Evolutionary conservation across 2,113 vertebrate species (phyloP), one percentile per base, ranked within the genome.

Genomic region (Dryoscopus gambensis): DNA sequence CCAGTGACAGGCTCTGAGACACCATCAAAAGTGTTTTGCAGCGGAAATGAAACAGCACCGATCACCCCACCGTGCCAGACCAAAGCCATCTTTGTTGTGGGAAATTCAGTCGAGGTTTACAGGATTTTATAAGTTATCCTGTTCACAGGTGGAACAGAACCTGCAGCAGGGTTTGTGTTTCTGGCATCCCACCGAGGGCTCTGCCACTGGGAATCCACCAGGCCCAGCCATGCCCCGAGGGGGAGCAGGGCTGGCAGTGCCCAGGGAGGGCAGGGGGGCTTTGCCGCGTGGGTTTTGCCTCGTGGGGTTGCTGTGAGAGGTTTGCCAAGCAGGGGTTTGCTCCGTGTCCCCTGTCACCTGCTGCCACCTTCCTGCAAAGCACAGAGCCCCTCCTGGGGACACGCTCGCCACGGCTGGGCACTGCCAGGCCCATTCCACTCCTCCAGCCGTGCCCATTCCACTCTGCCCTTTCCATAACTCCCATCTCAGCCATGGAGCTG

Each of bases 391-490:
- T 21, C 64, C 57, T 20, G 5, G 5, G 19, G 44, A 7, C 37
- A 13, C 0, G 0, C 10, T 31, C 1, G 0, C 0, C 22, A 0
- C 1, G 2, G 20, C 76, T 28, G 47, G 64, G 49, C 42, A 15
- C 37, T 24, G 33, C 71, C n/a, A n/a, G n/a, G n/a, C n/a, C n/a
- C n/a, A n/a, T n/a, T n/a, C n/a, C n/a, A n/a, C n/a, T 22, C 18
- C 33, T 50, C 37, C 59, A n/a, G 47, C 53, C 4, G 0, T 16
- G 59, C 25, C 78, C 23, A 1, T 17, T 4, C 60, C 78, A 6
- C 4, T 19, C 60, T 31, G 44, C n/a, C 20, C 53, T 15, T 20
- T 27, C 22, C 7, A 0, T 2, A 8, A 2, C 11, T 37, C 57
- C 22, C 28, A 0, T 1, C 71, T n/a, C 50, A 14, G 60, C 82